Conservation (phyloP, 1,140 invertebrate species). For the Pogonognathellus flavescens region DNA sequence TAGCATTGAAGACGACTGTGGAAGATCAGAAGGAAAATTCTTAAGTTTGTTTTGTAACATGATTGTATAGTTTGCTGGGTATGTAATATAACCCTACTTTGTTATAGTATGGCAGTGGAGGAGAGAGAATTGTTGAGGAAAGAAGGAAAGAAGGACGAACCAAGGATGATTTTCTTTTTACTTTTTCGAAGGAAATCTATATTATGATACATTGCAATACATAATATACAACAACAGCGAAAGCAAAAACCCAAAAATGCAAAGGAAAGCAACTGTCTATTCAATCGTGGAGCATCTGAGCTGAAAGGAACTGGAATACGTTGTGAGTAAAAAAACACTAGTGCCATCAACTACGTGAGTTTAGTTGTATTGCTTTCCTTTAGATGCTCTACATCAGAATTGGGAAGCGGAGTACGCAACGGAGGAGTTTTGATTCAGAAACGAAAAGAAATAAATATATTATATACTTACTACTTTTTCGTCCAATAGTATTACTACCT, state of each 20-base stretch:
- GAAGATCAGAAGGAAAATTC: slow-evolving; percentile 31
- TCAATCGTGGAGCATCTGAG: background rate
- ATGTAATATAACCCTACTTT: background rate
- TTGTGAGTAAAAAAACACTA: slow-evolving; percentile 3
- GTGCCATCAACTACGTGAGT: slow-evolving; percentile 34
- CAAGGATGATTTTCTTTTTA: slow-evolving; percentile 26
- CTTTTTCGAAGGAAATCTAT: slow-evolving; percentile 33
- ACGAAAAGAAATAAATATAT: slow-evolving; percentile 36
- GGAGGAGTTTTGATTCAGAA: background rate
- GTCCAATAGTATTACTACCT: background rate
- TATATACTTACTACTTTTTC: background rate
- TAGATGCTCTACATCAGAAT: slow-evolving; percentile 28
- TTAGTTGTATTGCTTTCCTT: slow-evolving; percentile 26
- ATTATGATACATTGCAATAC: slow-evolving; percentile 21
- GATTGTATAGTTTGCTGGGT: background rate
- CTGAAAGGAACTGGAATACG: slow-evolving; percentile 17
- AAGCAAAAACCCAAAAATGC: slow-evolving; percentile 36
- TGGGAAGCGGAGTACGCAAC: background rate
- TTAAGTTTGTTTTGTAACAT: slow-evolving; percentile 20
- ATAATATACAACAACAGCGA: slow-evolving; percentile 18
- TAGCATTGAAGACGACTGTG: slow-evolving; percentile 4
- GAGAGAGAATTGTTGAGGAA: background rate
- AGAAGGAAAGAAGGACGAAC: background rate
- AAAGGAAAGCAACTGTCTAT: slow-evolving; percentile 33
- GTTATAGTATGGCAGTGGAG: background rate